Conservation (phyloP, 92 coral and sea anemone species). For the Muricea muricata region DNA sequence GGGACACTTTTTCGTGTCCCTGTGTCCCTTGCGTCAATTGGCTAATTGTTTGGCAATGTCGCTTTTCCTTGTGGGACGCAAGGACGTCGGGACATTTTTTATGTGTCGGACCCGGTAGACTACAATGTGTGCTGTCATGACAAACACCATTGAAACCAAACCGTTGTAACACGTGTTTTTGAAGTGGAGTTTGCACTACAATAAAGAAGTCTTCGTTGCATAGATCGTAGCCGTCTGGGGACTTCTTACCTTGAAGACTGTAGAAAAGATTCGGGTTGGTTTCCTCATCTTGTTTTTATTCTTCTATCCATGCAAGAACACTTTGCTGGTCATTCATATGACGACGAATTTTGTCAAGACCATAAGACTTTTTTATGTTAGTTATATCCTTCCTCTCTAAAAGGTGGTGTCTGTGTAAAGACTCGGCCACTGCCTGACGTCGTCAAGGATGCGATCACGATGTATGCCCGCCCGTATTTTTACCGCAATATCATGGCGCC, state of each 20-base stretch:
- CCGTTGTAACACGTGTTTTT: constrained; percentile 51
- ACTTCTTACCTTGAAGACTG: constrained; percentile 62
- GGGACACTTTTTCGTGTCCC: too few relatives aligned
- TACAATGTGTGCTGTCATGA: too few relatives aligned
- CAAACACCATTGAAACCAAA: constrained; percentile 55
- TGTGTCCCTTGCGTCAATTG: too few relatives aligned
- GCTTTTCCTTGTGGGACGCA: too few relatives aligned
- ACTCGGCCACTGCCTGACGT: constrained; percentile 50
- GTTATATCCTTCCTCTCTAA: constrained; percentile 55
- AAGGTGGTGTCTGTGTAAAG: constrained; percentile 51
- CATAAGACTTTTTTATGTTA: constrained; percentile 64
- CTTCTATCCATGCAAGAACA: constrained; percentile 64
- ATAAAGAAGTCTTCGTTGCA: constrained; percentile 58
- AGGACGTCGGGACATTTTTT: too few relatives aligned
- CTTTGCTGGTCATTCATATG: constrained; percentile 72
- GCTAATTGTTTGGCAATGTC: too few relatives aligned
- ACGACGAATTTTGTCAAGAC: constrained; percentile 45
- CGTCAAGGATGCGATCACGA: constrained; percentile 60
- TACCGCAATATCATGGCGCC: constrained; percentile 59
- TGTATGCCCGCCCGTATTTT: constrained; percentile 56
- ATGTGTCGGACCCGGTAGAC: too few relatives aligned
- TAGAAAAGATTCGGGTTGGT: constrained; percentile 59
- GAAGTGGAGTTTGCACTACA: constrained; percentile 63
- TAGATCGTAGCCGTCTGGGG: constrained; percentile 51
- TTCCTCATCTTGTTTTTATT: too few relatives aligned